Evolutionary conservation across 2,113 vertebrate species (phyloP).

Genomic region (Campylomormyrus numenius): DNA sequence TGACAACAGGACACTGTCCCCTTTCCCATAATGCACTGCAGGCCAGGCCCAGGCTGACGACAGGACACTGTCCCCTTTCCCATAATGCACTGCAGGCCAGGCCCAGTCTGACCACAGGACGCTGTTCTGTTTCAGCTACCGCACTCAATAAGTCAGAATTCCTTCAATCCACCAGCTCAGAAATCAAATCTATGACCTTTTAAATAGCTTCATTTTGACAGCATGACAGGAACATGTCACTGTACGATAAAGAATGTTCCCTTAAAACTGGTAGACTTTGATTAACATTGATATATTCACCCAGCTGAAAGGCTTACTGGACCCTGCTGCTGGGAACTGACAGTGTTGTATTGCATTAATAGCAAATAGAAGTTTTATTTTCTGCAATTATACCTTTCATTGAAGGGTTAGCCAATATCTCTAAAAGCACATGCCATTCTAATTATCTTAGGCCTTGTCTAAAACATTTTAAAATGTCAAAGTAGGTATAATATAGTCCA

Average conservation of each 20-base stretch:
- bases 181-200: background rate
- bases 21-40: background rate
- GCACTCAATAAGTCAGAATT: background rate
- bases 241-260: background rate
- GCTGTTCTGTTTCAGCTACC: background rate
- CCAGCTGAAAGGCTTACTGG: background rate
- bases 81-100: background rate
- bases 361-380: background rate
- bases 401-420: background rate
- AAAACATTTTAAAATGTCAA: background rate
- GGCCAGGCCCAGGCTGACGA: background rate
- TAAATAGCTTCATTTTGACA: background rate
- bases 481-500: background rate
- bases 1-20: background rate
- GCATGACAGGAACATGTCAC: background rate
- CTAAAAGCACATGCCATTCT: background rate
- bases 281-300: background rate
- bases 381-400: background rate
- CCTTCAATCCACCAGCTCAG: background rate
- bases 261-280: background rate
- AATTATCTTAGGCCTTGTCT: background rate
- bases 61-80: background rate
- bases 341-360: background rate
- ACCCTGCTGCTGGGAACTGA: background rate
- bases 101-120: background rate